These are phyloP conservation scores for Caenorhabditis parvicauda DNA, from an alignment of 2,888 invertebrate genomes.

Conservation along the genomic window DNA sequence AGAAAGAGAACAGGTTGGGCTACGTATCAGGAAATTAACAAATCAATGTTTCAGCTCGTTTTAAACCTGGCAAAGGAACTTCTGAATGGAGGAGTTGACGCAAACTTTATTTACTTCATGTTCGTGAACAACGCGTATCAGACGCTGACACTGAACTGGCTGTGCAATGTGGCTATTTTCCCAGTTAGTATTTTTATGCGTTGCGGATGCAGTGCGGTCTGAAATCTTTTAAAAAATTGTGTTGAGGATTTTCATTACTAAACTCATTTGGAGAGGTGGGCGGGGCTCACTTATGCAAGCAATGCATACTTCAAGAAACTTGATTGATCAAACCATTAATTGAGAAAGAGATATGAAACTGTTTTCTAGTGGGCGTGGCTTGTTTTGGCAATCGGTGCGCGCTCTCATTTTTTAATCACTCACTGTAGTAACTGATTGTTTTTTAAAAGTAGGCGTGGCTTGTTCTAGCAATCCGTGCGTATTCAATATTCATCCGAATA, in stretches of 20 bases:
- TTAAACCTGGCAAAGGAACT: slow-evolving; percentile 1
- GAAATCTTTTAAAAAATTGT: slow-evolving; percentile 1
- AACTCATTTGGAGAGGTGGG: too few species aligned
- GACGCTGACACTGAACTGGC: slow-evolving; percentile 55
- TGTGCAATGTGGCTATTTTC: slow-evolving; percentile 52
- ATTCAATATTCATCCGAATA: too few species aligned
- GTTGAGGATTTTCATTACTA: too few species aligned
- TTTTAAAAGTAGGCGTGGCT: too few species aligned
- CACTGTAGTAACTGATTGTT: too few species aligned
- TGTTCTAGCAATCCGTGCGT: too few species aligned
- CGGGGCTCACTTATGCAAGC: slow-evolving; percentile 10
- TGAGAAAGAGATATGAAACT: too few species aligned
- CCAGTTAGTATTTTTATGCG: slow-evolving; percentile 13
- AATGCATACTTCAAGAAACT: not conserved
- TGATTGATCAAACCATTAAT: too few species aligned
- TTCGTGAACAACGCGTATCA: slow-evolving; percentile 53
- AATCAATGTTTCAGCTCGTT: slow-evolving; percentile 4
- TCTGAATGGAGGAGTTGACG: not conserved
- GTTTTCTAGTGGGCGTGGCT: too few species aligned
- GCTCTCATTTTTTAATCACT: too few species aligned
- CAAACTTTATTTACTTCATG: slow-evolving; percentile 27
- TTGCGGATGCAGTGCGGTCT: not conserved
- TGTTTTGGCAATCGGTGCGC: too few species aligned
- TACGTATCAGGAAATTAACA: not conserved
- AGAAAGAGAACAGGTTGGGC: not conserved